Conservation (phyloP, 2,888 invertebrate species). For the Coecobrya sp. region DNA sequence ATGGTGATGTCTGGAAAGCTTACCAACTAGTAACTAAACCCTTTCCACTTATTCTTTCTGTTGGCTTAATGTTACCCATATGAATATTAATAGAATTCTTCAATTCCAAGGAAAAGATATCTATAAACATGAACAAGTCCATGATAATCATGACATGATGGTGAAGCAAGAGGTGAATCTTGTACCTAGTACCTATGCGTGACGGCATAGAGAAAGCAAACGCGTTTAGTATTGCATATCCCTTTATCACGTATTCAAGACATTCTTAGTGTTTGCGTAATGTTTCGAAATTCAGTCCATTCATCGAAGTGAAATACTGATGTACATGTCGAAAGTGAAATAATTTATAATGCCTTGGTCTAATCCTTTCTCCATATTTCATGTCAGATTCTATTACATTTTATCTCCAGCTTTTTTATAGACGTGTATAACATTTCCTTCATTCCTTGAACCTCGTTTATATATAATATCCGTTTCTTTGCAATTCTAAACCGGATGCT, state of each 20-base stretch:
- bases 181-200: no score
- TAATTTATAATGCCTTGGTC: not conserved
- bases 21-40: not conserved
- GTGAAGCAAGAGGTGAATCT: no score
- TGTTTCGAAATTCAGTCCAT: not conserved
- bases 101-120: not conserved
- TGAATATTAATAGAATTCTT: constrained; percentile 38
- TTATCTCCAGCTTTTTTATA: constrained; percentile 10
- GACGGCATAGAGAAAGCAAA: no score
- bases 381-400: constrained; percentile 9
- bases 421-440: not conserved
- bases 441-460: no score
- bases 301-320: not conserved
- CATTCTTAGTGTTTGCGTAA: not conserved
- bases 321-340: not conserved
- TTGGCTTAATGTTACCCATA: constrained; percentile 16
- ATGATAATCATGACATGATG: not conserved
- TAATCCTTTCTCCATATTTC: constrained; percentile 5
- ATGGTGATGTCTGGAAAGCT: not conserved
- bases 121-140: not conserved
- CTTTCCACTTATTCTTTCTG: not conserved
- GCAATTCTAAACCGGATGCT: no score
- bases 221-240: not conserved
- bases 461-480: not conserved
- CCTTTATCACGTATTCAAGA: not conserved